These are phyloP conservation scores for Rhyacophila evoluta DNA, from an alignment of 2,888 invertebrate genomes.

Conservation along the genomic window DNA sequence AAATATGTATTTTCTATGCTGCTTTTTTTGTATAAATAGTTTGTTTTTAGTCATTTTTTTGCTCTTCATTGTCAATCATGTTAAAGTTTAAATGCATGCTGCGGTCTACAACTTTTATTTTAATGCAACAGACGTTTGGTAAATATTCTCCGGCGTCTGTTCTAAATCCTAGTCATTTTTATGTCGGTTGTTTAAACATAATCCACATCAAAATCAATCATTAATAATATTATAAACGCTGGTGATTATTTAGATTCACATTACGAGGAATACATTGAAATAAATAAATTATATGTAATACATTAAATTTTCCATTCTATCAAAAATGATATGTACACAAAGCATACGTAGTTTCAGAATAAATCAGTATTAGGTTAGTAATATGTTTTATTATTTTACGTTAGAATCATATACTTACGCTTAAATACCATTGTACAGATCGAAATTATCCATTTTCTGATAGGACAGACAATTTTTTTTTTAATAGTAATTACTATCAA, in stretches of 20 bases:
- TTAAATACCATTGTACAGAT: no score
- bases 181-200: neutral
- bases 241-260: neutral
- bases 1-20: neutral
- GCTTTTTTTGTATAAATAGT: neutral
- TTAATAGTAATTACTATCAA: no score
- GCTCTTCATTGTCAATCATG: neutral
- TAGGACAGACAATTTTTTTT: no score
- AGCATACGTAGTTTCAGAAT: no score
- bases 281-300: no score
- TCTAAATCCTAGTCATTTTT: conserved; percentile 1
- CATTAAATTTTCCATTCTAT: no score
- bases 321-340: no score
- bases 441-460: no score
- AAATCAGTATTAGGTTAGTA: no score
- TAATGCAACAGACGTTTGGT: neutral
- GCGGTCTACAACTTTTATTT: neutral
- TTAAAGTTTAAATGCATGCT: neutral
- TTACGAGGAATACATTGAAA: no score
- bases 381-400: no score
- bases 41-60: neutral
- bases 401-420: no score
- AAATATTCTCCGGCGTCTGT: neutral
- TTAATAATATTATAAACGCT: neutral
- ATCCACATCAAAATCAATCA: neutral